A percentile compares a stretch with the other conserved stretches of the same genome.
These are phyloP conservation scores for Penaeus monodon DNA, from an alignment of 2,888 invertebrate species.

Conservation along the genomic window DNA sequence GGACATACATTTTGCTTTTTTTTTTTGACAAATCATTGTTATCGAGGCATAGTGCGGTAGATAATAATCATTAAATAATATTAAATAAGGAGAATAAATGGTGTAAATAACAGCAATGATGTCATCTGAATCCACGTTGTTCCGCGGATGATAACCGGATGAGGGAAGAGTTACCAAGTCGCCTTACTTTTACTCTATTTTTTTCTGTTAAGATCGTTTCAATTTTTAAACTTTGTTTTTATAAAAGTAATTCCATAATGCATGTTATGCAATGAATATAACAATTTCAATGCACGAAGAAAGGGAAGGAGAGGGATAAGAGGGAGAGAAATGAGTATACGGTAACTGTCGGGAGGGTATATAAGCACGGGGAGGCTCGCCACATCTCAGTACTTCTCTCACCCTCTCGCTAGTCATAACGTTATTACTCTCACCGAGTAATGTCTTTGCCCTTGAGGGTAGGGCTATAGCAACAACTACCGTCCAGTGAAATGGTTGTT, in stretches of 20 bases:
- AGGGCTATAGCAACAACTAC: slow-evolving; percentile 21
- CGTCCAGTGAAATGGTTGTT: slow-evolving; percentile 32
- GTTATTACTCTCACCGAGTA: slow-evolving; percentile 15
- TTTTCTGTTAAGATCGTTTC: too few relatives aligned
- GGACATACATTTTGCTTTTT: too few relatives aligned
- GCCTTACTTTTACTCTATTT: too few relatives aligned
- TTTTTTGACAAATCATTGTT: too few relatives aligned
- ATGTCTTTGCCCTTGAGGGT: slow-evolving; percentile 21
- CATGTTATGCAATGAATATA: too few relatives aligned
- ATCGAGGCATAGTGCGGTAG: too few relatives aligned
- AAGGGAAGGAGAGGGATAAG: too few relatives aligned
- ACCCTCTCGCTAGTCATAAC: slow-evolving; percentile 40
- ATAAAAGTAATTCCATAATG: too few relatives aligned
- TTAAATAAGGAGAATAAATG: neutral
- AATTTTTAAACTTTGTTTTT: too few relatives aligned
- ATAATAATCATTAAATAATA: too few relatives aligned
- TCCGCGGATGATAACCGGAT: slow-evolving; percentile 20
- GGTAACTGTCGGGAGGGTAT: slow-evolving; percentile 29
- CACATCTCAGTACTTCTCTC: slow-evolving; percentile 43
- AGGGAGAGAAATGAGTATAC: neutral
- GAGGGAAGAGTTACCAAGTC: neutral
- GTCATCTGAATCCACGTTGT: slow-evolving; percentile 25
- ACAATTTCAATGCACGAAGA: too few relatives aligned
- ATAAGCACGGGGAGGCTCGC: slow-evolving; percentile 15
- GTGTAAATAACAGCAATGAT: slow-evolving; percentile 46